A percentile compares a stretch with the other conserved stretches of the same genome.
phyloP scores from a whole-genome alignment of 1,140 invertebrate species.

The Cecropterus lyciades region DNA sequence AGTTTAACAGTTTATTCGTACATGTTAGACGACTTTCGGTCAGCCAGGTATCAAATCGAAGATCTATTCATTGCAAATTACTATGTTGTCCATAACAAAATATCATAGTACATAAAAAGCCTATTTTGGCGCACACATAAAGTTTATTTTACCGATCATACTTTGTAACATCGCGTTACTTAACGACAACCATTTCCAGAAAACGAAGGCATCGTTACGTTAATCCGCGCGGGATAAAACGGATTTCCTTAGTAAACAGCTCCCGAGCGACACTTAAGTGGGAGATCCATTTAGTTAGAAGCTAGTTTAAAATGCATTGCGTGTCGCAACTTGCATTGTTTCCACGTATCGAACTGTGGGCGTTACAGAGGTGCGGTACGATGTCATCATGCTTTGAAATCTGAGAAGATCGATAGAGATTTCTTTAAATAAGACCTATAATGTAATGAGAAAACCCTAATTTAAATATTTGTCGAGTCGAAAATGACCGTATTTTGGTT shows the following conservation, averaged over 20 bases:
- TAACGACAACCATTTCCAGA: constrained; percentile 7
- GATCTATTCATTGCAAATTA: too few species aligned
- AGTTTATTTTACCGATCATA: background rate
- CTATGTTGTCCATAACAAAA: too few species aligned
- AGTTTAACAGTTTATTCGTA: too few species aligned
- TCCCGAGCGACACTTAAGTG: constrained; percentile 24
- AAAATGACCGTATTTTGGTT: too few species aligned
- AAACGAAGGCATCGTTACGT: constrained; percentile 14
- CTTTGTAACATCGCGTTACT: background rate
- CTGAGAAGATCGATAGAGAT: background rate
- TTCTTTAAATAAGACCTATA: background rate
- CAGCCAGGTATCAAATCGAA: too few species aligned
- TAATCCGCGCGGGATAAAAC: constrained; percentile 21
- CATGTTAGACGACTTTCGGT: too few species aligned
- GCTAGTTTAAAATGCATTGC: constrained; percentile 53
- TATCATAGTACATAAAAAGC: background rate
- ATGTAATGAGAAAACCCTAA: too few species aligned
- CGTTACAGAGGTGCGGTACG: constrained; percentile 8
- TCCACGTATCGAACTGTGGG: constrained; percentile 22
- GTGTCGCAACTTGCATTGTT: constrained; percentile 39
- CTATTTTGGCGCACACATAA: background rate
- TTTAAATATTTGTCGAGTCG: too few species aligned
- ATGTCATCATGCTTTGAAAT: constrained; percentile 1
- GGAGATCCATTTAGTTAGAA: constrained; percentile 26
- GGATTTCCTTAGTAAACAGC: constrained; percentile 27